Conservation (phyloP, 2,113 vertebrate species). For the Eurystomus gularis region DNA sequence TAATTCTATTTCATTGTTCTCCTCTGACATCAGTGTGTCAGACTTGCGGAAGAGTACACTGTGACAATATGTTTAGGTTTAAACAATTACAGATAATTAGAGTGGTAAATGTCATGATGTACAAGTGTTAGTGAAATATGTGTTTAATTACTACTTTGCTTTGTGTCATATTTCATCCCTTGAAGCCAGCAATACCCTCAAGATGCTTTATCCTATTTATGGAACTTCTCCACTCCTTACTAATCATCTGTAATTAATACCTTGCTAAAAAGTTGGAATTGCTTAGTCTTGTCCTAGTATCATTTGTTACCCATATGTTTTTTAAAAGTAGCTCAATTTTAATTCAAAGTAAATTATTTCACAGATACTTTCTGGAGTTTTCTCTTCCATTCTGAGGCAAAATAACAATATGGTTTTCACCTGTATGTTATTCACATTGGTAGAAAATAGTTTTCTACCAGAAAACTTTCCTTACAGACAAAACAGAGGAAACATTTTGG, state of each 20-base stretch:
- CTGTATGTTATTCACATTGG: background rate
- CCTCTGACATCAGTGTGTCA: background rate
- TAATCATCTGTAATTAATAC: conserved; percentile 48
- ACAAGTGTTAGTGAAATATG: conserved; percentile 56
- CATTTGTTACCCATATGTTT: background rate
- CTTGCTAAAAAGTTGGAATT: conserved; percentile 10
- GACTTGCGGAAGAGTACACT: background rate
- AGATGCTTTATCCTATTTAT: background rate
- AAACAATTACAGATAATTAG: conserved; percentile 50
- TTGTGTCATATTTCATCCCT: conserved; percentile 39
- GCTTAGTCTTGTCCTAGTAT: background rate
- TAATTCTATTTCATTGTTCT: conserved; percentile 10
- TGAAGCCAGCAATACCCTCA: conserved; percentile 15
- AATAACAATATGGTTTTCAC: background rate
- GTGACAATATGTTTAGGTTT: conserved; percentile 44
- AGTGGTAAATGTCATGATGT: conserved; percentile 42
- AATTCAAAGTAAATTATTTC: background rate
- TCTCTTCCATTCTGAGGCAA: background rate
- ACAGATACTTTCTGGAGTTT: background rate
- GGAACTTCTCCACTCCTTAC: background rate
- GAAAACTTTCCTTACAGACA: background rate
- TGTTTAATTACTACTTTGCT: conserved; percentile 46
- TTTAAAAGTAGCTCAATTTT: background rate
- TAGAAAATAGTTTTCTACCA: background rate
- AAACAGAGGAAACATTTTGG: background rate